Conservation (phyloP, 2,113 vertebrate species). For the Pangasianodon gigas region DNA sequence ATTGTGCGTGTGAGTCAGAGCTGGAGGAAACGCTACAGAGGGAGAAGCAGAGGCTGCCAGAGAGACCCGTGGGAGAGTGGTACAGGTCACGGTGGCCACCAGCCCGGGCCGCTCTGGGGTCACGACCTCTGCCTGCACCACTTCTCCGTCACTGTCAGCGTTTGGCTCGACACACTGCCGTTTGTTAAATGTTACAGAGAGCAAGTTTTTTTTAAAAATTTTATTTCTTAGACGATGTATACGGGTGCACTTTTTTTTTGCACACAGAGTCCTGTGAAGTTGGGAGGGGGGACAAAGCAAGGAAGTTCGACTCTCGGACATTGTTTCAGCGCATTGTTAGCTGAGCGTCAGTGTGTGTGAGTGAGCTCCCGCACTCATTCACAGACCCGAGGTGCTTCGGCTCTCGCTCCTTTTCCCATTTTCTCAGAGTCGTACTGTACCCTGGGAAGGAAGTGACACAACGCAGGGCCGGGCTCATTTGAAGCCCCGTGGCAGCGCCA, state of each 20-base stretch:
- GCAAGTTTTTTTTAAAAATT: not conserved
- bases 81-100: slow-evolving; percentile 35
- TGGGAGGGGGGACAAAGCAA: slow-evolving; percentile 73
- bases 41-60: slow-evolving; percentile 27
- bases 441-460: slow-evolving; percentile 53
- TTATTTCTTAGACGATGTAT: not conserved
- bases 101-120: slow-evolving; percentile 24
- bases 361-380: slow-evolving; percentile 48
- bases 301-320: slow-evolving; percentile 75
- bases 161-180: slow-evolving; percentile 23
- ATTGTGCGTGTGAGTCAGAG: slow-evolving; percentile 47
- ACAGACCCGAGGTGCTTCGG: slow-evolving; percentile 49
- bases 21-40: slow-evolving; percentile 36
- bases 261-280: slow-evolving; percentile 67
- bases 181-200: slow-evolving; percentile 20
- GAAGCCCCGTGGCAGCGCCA: slow-evolving; percentile 35
- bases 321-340: slow-evolving; percentile 74
- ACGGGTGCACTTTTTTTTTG: not conserved
- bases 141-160: slow-evolving; percentile 40
- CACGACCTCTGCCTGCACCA: slow-evolving; percentile 10
- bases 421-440: slow-evolving; percentile 55
- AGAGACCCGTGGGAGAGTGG: slow-evolving; percentile 51
- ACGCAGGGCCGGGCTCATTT: slow-evolving; percentile 36
- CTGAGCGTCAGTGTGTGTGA: slow-evolving; percentile 65
- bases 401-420: slow-evolving; percentile 41